phyloP scores from a whole-genome alignment of 1,140 invertebrate genomes.

The Bombus difficillimus region DNA sequence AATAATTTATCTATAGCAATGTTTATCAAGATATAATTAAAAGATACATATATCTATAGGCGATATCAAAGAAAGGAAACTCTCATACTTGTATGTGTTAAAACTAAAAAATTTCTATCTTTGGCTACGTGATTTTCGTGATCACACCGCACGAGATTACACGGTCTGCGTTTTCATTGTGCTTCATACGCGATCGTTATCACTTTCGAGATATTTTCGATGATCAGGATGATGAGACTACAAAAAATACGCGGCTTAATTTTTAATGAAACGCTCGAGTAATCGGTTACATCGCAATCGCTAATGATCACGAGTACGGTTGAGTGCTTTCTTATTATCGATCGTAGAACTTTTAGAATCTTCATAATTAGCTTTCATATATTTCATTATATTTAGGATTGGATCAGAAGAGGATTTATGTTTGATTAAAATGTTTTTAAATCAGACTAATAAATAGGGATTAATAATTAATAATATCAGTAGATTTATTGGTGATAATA shows the following conservation, averaged over 20 bases:
- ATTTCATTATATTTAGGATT: not conserved
- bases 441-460: not conserved
- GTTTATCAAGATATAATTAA: no score
- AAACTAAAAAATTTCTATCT: not conserved
- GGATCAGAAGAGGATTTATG: not conserved
- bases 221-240: not conserved
- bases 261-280: not conserved
- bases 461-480: not conserved
- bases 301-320: not conserved
- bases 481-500: not conserved
- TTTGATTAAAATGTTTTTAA: not conserved
- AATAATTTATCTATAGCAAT: no score
- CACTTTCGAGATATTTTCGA: not conserved
- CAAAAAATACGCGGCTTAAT: slow-evolving; percentile 2
- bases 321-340: not conserved
- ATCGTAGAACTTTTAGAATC: not conserved
- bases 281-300: not conserved
- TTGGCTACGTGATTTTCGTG: not conserved
- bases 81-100: not conserved
- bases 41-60: no score
- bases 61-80: not conserved
- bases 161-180: not conserved
- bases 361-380: not conserved
- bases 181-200: not conserved
- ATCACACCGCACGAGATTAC: not conserved